phyloP scores from a whole-genome alignment of 2,113 vertebrate genomes.

The Chloroceryle aenea region DNA sequence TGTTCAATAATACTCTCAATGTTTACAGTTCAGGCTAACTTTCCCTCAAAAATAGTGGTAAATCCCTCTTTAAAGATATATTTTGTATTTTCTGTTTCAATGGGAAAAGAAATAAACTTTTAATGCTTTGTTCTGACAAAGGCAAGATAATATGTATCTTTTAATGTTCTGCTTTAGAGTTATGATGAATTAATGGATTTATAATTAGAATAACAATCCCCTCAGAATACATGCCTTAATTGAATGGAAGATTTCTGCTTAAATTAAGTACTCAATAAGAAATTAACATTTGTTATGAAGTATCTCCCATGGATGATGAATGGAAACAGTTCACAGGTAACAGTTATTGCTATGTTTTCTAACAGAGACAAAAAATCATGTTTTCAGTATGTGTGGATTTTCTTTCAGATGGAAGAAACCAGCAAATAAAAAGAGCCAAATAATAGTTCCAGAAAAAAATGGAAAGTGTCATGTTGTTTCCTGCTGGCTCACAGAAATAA shows the following conservation, averaged over 20 bases:
- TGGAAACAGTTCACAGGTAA: not conserved
- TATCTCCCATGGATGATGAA: not conserved
- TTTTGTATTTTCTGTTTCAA: not conserved
- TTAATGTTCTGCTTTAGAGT: not conserved
- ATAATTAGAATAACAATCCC: not conserved
- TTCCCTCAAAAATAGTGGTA: not conserved
- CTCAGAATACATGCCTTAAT: not conserved
- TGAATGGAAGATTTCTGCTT: not conserved
- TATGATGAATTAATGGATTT: not conserved
- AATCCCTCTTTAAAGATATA: not conserved
- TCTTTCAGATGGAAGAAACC: not conserved
- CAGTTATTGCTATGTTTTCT: not conserved
- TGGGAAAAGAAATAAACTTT: not conserved
- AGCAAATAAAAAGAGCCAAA: not conserved
- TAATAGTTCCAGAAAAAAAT: not conserved
- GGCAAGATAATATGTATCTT: not conserved
- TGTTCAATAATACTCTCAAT: not conserved
- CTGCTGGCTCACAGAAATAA: not conserved
- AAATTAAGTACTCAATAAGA: not conserved
- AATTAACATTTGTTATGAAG: not conserved
- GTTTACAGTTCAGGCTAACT: not conserved
- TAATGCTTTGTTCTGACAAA: not conserved
- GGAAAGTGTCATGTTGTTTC: not conserved
- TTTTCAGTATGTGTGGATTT: not conserved
- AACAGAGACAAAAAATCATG: fast-evolving